Evolutionary conservation across 2,888 invertebrate species (phyloP).

Genomic region (Mythimna pallens): DNA sequence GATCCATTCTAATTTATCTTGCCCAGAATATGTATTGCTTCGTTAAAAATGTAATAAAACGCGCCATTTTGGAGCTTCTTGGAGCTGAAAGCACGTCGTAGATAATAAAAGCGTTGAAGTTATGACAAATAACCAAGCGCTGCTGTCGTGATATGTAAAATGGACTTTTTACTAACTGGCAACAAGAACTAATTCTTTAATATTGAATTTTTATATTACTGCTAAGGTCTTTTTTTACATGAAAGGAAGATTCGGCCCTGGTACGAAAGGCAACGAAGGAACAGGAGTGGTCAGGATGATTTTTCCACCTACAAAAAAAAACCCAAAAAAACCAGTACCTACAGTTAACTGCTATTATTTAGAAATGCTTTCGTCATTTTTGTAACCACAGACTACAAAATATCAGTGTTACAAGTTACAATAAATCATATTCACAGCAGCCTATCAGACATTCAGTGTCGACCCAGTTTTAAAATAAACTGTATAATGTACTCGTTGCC

Average conservation of each 20-base stretch:
- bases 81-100: slow-evolving; percentile 8
- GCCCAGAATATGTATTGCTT: slow-evolving; percentile 29
- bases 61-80: slow-evolving; percentile 24
- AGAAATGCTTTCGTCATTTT: not conserved
- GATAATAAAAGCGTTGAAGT: slow-evolving; percentile 45
- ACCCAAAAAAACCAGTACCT: no score
- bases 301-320: no score
- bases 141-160: not conserved
- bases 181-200: not conserved
- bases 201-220: not conserved
- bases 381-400: slow-evolving; percentile 2
- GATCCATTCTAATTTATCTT: slow-evolving; percentile 41
- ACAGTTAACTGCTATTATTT: not conserved
- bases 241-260: no score
- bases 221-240: no score
- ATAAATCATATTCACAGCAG: slow-evolving; percentile 34
- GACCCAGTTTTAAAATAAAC: slow-evolving; percentile 51
- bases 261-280: no score
- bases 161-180: slow-evolving; percentile 3
- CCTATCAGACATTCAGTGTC: slow-evolving; percentile 50
- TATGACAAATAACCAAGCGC: slow-evolving; percentile 30
- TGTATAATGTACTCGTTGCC: slow-evolving; percentile 34
- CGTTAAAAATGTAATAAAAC: slow-evolving; percentile 47
- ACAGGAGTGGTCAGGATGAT: no score
- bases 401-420: slow-evolving; percentile 36